These are phyloP conservation scores for Trypoxylus dichotomus DNA, from an alignment of 1,140 invertebrate genomes.

Conservation along the genomic window DNA sequence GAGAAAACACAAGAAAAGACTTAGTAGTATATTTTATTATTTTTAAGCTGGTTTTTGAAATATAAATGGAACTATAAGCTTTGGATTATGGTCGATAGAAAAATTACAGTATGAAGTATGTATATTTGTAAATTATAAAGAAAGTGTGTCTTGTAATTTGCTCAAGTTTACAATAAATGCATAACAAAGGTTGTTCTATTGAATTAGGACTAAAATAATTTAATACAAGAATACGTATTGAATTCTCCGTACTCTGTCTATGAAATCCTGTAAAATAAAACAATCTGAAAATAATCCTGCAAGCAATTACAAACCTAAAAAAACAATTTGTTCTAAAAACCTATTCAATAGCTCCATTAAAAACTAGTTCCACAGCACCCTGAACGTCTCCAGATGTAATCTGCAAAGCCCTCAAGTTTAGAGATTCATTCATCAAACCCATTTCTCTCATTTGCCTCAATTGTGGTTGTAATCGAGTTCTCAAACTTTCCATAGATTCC, in stretches of 20 bases:
- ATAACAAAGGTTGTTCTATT: background rate
- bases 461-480: slow-evolving; percentile 57
- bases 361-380: slow-evolving; percentile 80
- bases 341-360: slow-evolving; percentile 52
- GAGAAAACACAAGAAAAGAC: slow-evolving; percentile 34
- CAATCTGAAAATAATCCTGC: too few species aligned
- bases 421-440: slow-evolving; percentile 82
- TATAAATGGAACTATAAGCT: background rate
- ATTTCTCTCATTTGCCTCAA: slow-evolving; percentile 84
- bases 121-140: too few species aligned
- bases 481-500: slow-evolving; percentile 38
- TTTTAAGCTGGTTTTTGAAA: background rate
- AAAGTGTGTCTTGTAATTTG: background rate
- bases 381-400: slow-evolving; percentile 84
- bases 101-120: too few species aligned
- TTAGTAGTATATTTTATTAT: background rate
- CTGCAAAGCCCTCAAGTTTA: slow-evolving; percentile 81
- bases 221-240: too few species aligned
- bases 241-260: too few species aligned
- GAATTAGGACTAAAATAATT: too few species aligned
- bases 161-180: background rate
- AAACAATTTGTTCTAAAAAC: background rate
- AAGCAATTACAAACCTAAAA: background rate
- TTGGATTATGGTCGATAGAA: background rate
- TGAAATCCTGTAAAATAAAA: too few species aligned